Base-by-base conservation (phyloP, 2,888 invertebrate genomes). In the Podotricha telesiphe region DNA sequence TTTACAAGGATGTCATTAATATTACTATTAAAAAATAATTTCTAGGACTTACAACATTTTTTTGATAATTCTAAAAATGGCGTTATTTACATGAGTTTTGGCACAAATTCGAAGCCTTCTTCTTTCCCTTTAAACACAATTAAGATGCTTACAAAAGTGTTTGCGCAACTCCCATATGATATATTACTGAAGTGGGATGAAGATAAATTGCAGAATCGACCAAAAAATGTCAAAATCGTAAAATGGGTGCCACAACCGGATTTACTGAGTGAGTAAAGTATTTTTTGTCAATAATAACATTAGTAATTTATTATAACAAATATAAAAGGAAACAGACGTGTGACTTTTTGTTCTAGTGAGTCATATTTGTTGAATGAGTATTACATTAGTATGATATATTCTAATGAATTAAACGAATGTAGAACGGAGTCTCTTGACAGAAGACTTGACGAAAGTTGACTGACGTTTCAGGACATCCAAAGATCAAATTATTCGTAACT, bases 241-340 rank as follows among this genome's bases (percentile, higher is more conserved):
- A 86, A 85, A 76, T 89, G 88, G 88, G 59, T 87, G 15, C 86
- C 88, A 0, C 87, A 88, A 45, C 74, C 82, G 0, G 82, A 86
- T 70, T 51, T 86, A n/a, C 71, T 86, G 0, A 77, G 85, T 85
- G 75, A 81, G 84, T 76, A 34, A 34, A n/a, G 6, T 2, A n/a
- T 15, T 17, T 6, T 53, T n/a, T 53, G 1, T 3, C 2, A 53
- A 34, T 28, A 34, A 53, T 28, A 53, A 34, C 3, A n/a, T n/a
- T 53, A 0, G n/a, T 19, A 11, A 34, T 34, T 55, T 2, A 20
- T 37, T 11, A 13, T 37, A 13, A 13, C 0, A 4, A 28, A 28
- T 7, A 19, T 56, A 40, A 34, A 19, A 56, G 28, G 15, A 37
- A 1, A 8, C 10, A 17, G 11, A 2, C n/a, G 34, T n/a, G 1